Evolutionary conservation across 2,888 invertebrate species (phyloP).

Genomic region (Troides oblongomaculatus): DNA sequence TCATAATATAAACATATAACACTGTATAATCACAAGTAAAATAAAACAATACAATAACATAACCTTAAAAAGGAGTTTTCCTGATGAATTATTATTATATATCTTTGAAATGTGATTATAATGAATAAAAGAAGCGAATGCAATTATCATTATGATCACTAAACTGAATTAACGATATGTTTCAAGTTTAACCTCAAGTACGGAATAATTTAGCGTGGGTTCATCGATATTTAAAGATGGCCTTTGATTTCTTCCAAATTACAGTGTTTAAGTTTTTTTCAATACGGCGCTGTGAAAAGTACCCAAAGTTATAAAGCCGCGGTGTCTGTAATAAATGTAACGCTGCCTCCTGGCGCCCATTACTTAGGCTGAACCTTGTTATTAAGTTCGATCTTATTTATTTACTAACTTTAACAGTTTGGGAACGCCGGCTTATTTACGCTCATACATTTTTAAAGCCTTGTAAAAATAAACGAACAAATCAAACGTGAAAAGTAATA

Average conservation of each 20-base stretch:
- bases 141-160: not conserved
- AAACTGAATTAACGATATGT: constrained; percentile 1
- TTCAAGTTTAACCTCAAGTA: constrained; percentile 4
- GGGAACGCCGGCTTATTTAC: constrained; percentile 14
- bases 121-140: not conserved
- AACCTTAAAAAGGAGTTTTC: too few species aligned
- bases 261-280: constrained; percentile 74
- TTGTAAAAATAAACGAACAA: too few species aligned
- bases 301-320: constrained; percentile 71
- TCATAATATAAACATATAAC: too few species aligned
- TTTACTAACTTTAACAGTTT: constrained; percentile 55
- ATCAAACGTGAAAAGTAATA: too few species aligned
- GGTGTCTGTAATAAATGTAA: constrained; percentile 69
- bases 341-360: constrained; percentile 75
- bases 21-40: too few species aligned
- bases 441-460: not conserved
- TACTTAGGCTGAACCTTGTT: constrained; percentile 72
- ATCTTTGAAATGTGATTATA: not conserved
- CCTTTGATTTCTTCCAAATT: constrained; percentile 61
- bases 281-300: constrained; percentile 74
- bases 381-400: constrained; percentile 78
- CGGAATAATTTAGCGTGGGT: constrained; percentile 8
- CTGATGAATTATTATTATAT: too few species aligned
- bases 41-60: too few species aligned
- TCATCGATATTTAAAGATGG: constrained; percentile 54